A percentile compares a stretch with the other conserved stretches of the same genome.
phyloP scores from a whole-genome alignment of 1,140 invertebrate genomes.

The Archivesica marissinica region DNA sequence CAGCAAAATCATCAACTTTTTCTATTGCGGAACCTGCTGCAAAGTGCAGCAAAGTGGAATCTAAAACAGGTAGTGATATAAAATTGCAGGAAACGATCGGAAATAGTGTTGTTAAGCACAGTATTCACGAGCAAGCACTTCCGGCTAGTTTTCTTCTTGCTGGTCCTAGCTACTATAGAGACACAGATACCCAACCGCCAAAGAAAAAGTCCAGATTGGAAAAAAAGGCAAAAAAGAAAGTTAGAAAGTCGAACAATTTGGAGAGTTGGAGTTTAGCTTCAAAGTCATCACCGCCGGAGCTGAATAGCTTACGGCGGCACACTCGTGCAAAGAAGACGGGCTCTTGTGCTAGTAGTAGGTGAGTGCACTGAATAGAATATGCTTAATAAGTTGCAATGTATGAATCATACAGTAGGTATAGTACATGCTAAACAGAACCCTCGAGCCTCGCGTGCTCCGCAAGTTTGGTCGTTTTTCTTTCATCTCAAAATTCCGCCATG shows the following conservation, averaged over 20 bases:
- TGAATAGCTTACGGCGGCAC: slow-evolving; percentile 78
- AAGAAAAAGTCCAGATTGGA: slow-evolving; percentile 23
- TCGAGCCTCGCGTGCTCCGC: too few species aligned
- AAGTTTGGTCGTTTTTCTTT: too few species aligned
- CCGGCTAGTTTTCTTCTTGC: slow-evolving; percentile 12
- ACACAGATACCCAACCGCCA: background rate
- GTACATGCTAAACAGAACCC: too few species aligned
- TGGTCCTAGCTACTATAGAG: slow-evolving; percentile 28
- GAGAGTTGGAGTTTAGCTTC: slow-evolving; percentile 28
- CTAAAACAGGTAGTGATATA: slow-evolving; percentile 15
- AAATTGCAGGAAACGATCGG: slow-evolving; percentile 44
- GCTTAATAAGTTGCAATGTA: too few species aligned
- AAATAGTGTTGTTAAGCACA: slow-evolving; percentile 17
- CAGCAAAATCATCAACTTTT: background rate
- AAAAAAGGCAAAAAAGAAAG: slow-evolving; percentile 37
- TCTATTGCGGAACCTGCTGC: slow-evolving; percentile 7
- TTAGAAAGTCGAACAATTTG: slow-evolving; percentile 31
- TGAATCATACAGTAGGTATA: too few species aligned
- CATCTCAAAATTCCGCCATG: too few species aligned
- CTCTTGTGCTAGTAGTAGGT: slow-evolving; percentile 90
- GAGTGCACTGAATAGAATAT: too few species aligned
- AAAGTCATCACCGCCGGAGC: slow-evolving; percentile 65
- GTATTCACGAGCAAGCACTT: slow-evolving; percentile 28
- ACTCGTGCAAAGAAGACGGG: slow-evolving; percentile 87
- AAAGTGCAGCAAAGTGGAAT: slow-evolving; percentile 49